These are phyloP conservation scores for Stramonita haemastoma DNA, from an alignment of 2,888 invertebrate genomes.

Conservation along the genomic window DNA sequence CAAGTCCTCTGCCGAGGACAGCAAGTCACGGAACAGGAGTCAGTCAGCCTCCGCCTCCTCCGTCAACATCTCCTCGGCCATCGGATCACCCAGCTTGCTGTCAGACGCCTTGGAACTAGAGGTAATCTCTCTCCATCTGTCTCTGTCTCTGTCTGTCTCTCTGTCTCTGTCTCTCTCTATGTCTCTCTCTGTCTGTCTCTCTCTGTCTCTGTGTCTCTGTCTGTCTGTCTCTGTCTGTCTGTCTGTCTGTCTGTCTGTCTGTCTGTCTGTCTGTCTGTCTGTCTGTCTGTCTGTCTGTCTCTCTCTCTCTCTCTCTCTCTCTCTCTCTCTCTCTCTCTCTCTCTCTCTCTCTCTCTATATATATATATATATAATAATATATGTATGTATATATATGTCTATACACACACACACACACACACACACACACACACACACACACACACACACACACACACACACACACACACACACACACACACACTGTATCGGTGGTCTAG, in stretches of 20 bases:
- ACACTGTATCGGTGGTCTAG: no score
- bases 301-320: background rate
- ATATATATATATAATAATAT: background rate
- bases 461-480: no score
- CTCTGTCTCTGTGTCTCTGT: background rate
- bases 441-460: no score
- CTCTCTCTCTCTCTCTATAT: no score
- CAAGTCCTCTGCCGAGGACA: background rate
- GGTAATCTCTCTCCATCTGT: background rate
- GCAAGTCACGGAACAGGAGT: background rate
- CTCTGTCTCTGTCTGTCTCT: background rate
- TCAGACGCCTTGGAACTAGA: background rate
- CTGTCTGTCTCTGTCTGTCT: background rate
- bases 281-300: background rate
- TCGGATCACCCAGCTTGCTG: background rate
- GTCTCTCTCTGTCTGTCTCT: background rate
- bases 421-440: no score
- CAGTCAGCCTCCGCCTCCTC: slow-evolving; percentile 23
- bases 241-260: background rate
- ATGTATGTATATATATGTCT: background rate
- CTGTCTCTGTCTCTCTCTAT: no score
- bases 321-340: background rate
- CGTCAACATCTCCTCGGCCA: background rate
- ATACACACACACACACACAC: no score
- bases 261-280: background rate